These are phyloP conservation scores for Thunnus maccoyii DNA, from an alignment of 2,113 vertebrate genomes.

Conservation along the genomic window DNA sequence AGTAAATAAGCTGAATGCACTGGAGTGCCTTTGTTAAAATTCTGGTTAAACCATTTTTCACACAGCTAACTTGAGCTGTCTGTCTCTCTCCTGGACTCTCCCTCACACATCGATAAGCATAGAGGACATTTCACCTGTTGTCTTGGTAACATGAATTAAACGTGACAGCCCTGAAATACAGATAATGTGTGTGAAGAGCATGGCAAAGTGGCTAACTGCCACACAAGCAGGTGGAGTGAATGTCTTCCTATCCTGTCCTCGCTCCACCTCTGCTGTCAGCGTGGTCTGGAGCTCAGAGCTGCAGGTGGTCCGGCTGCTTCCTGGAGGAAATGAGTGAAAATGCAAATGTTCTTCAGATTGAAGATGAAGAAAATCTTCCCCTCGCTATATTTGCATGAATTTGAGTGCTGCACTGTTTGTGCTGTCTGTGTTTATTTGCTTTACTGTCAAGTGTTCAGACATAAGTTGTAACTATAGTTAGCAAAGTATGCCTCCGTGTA, in stretches of 20 bases:
- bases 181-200: conserved; percentile 44
- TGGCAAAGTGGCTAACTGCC: conserved; percentile 4
- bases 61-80: conserved; percentile 10
- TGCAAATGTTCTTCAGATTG: too few species aligned
- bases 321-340: neutral
- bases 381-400: too few species aligned
- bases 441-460: too few species aligned
- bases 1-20: neutral
- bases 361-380: too few species aligned
- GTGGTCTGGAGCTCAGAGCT: neutral
- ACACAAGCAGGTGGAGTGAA: neutral
- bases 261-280: neutral
- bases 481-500: too few species aligned
- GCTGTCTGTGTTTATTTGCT: too few species aligned
- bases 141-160: conserved; percentile 28
- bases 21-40: neutral
- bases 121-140: conserved; percentile 28
- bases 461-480: too few species aligned
- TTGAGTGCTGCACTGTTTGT: too few species aligned
- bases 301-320: neutral
- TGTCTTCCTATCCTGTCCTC: neutral
- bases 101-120: conserved; percentile 12
- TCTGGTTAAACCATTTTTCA: neutral
- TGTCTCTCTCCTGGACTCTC: neutral
- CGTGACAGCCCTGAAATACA: conserved; percentile 28